These are phyloP conservation scores for Indicator maculatus DNA, from an alignment of 2,113 vertebrate species.

Conservation along the genomic window DNA sequence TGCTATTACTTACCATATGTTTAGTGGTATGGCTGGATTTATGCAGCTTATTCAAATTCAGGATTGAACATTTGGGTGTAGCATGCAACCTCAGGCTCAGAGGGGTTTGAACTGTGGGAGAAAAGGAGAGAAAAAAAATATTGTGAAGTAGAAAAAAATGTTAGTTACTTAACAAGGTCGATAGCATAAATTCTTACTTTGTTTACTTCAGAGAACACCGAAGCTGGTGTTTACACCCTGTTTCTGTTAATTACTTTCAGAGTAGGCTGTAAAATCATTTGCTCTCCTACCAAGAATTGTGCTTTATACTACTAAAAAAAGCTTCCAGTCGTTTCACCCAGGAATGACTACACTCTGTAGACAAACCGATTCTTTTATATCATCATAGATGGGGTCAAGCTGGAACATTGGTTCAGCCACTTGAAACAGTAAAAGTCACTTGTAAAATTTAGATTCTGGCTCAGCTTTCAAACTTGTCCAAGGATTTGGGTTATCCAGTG, in stretches of 20 bases:
- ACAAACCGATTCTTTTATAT: neutral
- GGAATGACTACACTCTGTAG: neutral
- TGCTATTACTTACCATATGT: conserved; percentile 67
- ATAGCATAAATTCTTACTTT: conserved; percentile 57
- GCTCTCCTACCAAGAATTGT: neutral
- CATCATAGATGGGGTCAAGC: neutral
- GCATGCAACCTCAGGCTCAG: neutral
- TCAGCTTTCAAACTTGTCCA: neutral
- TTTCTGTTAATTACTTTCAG: conserved; percentile 52
- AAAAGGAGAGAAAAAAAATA: neutral
- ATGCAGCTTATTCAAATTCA: conserved; percentile 39
- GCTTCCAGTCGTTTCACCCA: neutral
- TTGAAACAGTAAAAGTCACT: conserved; percentile 25
- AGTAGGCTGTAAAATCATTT: conserved; percentile 7
- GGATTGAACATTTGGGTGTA: neutral
- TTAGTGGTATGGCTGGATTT: conserved; percentile 61
- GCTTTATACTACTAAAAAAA: conserved; percentile 14
- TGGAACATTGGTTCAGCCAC: neutral
- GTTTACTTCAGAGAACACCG: conserved; percentile 23
- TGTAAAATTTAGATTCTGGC: neutral
- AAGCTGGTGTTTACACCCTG: neutral
- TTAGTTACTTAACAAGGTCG: conserved; percentile 53
- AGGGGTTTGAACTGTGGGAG: neutral
- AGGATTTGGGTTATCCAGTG: neutral
- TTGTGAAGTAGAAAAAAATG: conserved; percentile 26